Evolutionary conservation across 2,797 vertebrate species (phyloP).

Genomic region (Anabacerthia variegaticeps): DNA sequence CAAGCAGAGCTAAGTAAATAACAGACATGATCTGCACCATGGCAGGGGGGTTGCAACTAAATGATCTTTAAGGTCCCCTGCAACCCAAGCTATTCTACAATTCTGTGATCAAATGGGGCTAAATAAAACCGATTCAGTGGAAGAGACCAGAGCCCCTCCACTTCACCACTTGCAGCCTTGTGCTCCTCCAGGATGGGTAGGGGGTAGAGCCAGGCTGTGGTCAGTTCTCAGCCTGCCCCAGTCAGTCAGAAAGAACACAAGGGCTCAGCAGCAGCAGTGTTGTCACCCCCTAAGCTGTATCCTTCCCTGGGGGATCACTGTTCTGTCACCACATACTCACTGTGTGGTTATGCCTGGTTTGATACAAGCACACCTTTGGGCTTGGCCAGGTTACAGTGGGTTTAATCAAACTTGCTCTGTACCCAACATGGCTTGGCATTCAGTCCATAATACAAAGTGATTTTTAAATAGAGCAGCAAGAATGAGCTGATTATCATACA

Average conservation of each 20-base stretch:
- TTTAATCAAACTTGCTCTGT: neutral
- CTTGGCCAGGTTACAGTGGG: rapidly evolving
- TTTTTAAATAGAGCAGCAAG: neutral
- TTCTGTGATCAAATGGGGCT: neutral
- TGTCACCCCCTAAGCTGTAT: neutral
- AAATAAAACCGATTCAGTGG: neutral
- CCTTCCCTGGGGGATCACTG: neutral
- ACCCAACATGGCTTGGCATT: neutral
- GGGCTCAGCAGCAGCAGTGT: neutral
- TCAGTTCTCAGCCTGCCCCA: neutral
- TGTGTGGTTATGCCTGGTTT: neutral
- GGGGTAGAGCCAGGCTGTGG: neutral
- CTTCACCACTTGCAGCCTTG: neutral
- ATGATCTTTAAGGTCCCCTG: neutral
- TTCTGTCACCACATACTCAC: neutral
- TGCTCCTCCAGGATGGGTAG: rapidly evolving
- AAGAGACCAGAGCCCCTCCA: neutral
- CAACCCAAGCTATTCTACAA: neutral
- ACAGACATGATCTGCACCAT: neutral
- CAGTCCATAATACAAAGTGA: neutral
- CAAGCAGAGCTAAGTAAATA: neutral
- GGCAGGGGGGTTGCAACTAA: neutral
- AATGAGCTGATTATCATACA: neutral
- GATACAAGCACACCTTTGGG: neutral
- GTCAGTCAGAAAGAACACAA: neutral